Evolutionary conservation across 2,888 invertebrate genomes (phyloP), one percentile per base, ranked within the genome.

Genomic region (Eulithis prunata): DNA sequence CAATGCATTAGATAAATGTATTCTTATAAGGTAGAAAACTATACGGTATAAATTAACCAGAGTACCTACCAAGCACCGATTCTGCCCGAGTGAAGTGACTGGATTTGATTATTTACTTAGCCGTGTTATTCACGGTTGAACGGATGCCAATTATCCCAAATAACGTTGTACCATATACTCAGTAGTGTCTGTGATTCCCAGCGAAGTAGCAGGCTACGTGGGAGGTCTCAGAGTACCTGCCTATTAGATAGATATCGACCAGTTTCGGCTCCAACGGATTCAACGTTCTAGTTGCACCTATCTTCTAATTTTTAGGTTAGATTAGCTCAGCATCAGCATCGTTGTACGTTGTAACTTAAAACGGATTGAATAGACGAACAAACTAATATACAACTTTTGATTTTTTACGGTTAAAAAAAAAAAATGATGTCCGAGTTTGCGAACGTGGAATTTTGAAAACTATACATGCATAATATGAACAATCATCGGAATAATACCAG

Each of bases 101-200:
- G 62, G 69, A 64, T 72, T 64, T 68, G 69, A 74, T 75, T 71
- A 67, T 69, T 67, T 56, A 56, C 61, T 41, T 73, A 71, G 75
- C 71, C 69, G 69, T 75, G 71, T 71, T 77, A 76, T 78, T 78
- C 76, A 80, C 75, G 74, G 78, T 75, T 72, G 75, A 79, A 75
- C 70, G 75, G 77, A 75, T 75, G 70, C 74, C 82, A 83, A 82
- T 82, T 82, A 85, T 84, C 75, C 78, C 72, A 75, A 83, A 84
- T 80, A 76, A 49, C 49, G 75, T 75, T 73, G 56, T 77, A 72
- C 52, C 67, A 70, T 69, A 73, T 74, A 71, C 66, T 66, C 63
- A 71, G 58, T 57, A 68, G 70, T 72, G 70, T 73, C 71, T 69
- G 72, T 71, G 71, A 71, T 68, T 75, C 72, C 71, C 64, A 67